These are phyloP conservation scores for Malthinus seriepunctatus DNA, from an alignment of 2,888 invertebrate species.

Conservation along the genomic window DNA sequence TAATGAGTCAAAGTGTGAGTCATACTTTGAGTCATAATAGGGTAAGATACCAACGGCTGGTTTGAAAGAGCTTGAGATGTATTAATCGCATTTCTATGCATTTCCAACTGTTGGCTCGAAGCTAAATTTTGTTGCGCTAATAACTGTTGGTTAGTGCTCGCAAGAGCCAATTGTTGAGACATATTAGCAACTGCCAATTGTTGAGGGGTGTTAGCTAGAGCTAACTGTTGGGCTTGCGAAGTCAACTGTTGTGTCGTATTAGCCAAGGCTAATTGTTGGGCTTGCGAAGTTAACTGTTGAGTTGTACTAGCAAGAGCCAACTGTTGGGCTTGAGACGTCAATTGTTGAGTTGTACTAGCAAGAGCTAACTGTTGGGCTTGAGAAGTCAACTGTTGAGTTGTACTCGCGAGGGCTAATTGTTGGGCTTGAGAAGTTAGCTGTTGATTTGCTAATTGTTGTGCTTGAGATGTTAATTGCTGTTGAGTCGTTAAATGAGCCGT, in stretches of 20 bases:
- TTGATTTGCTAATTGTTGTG: conserved; percentile 51
- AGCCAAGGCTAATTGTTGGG: conserved; percentile 48
- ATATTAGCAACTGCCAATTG: conserved; percentile 47
- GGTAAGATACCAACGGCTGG: conserved; percentile 67
- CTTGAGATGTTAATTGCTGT: conserved; percentile 50
- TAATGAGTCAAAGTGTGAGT: conserved; percentile 44
- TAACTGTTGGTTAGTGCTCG: conserved; percentile 43
- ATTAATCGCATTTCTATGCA: conserved; percentile 53
- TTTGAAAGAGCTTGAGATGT: conserved; percentile 62
- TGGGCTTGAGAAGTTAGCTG: conserved; percentile 52
- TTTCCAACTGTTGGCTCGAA: conserved; percentile 46
- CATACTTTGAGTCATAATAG: conserved; percentile 66
- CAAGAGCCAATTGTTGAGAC: conserved; percentile 46
- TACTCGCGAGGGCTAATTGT: conserved; percentile 47
- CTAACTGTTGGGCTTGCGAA: conserved; percentile 40
- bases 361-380: conserved; percentile 42
- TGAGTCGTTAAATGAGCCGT: conserved; percentile 40
- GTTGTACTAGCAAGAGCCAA: conserved; percentile 43
- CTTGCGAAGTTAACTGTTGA: conserved; percentile 47
- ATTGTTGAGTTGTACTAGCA: conserved; percentile 44
- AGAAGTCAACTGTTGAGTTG: conserved; percentile 46
- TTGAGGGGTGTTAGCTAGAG: conserved; percentile 41
- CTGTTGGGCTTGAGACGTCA: conserved; percentile 47
- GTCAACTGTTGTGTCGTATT: conserved; percentile 49
- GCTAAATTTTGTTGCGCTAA: conserved; percentile 47